Base-by-base conservation (phyloP, 1,140 invertebrate genomes). In the Hycleus phaleratus region DNA sequence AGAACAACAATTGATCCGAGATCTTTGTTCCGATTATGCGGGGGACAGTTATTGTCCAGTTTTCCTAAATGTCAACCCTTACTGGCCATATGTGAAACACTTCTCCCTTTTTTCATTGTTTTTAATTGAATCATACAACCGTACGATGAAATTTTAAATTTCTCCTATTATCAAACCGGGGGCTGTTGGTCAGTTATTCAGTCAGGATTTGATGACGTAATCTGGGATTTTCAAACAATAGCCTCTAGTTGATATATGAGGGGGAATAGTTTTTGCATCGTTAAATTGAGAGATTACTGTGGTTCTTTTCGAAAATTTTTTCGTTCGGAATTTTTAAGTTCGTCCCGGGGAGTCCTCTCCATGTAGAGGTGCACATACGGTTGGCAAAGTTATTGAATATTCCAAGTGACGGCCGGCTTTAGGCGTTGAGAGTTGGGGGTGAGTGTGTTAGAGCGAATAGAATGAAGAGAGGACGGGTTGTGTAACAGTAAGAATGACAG, bases 401-500 rank as follows among this genome's bases (percentile, higher is more conserved):
- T 50, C 46, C 49, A 38, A 38, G n/a, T 45, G 57, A 49, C 56
- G 38, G 26, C 39, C 6, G 32, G 26, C 46, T 25, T 32, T 32
- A 4, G 7, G 32, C 32, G 32, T 2, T 32, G 32, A 32, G 32
- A 32, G 32, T 32, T 32, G 32, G 32, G 32, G 32, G 32, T 32
- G 32, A 32, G 32, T 32, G 32, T 32, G 32, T 32, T 4, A 32
- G 32, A 5, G 32, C 3, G 32, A 32, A 32, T 32, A 32, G 32
- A 32, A 18, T 18, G 18, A 7, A 32, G 32, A 26, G 49, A 53
- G 59, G 51, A 60, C 58, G 59, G 59, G 59, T 62, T 55, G 56
- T 46, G 56, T 46, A 18, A 18, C 18, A 18, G 55, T 32, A 45
- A 58, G 59, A 64, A 64, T 64, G 62, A 64, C 62, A 64, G 62